Evolutionary conservation across 2,113 vertebrate genomes (phyloP).

Genomic region (Raphicerus campestris): DNA sequence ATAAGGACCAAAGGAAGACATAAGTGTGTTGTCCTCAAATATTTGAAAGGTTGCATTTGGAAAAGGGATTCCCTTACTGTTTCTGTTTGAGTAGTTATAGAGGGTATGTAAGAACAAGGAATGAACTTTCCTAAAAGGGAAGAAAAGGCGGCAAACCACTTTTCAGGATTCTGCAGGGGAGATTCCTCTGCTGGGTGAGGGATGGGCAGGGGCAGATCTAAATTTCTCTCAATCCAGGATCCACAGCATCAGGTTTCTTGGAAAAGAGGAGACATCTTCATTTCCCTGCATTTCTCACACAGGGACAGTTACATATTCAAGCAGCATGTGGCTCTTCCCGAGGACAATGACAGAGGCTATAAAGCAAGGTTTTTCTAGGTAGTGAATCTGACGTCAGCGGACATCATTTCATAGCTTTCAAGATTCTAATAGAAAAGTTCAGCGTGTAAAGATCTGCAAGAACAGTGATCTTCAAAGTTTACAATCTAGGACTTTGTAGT

Average conservation of each 20-base stretch:
- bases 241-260: fast-evolving
- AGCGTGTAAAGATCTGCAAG: background rate
- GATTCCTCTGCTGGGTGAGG: fast-evolving
- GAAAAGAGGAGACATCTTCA: background rate
- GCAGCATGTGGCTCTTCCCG: fast-evolving
- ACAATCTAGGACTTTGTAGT: background rate
- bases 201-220: fast-evolving
- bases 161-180: background rate
- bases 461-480: background rate
- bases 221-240: background rate
- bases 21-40: too few relatives aligned
- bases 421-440: background rate
- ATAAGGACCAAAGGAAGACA: background rate
- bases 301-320: fast-evolving
- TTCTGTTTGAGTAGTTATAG: background rate
- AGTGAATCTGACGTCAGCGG: background rate
- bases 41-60: background rate
- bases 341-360: fast-evolving
- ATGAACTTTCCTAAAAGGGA: background rate
- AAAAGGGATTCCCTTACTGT: background rate
- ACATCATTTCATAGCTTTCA: background rate
- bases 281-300: background rate
- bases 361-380: background rate
- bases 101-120: background rate
- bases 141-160: fast-evolving